Evolutionary conservation across 2,888 invertebrate genomes (phyloP).

Genomic region (Coenonympha glycerion): DNA sequence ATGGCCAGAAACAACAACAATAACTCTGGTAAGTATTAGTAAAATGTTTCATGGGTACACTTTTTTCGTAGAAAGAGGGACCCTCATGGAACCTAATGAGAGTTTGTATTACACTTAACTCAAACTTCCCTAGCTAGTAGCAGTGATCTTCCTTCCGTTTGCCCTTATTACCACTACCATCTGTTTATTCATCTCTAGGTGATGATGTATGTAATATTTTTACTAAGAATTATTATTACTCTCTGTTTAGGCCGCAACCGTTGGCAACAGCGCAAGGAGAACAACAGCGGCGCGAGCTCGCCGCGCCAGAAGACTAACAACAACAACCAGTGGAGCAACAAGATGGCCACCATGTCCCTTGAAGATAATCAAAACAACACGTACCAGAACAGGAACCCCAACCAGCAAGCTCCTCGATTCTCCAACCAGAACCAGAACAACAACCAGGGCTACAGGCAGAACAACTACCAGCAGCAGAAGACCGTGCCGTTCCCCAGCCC

Average conservation of each 20-base stretch:
- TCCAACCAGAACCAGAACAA: conserved; percentile 64
- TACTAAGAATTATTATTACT: too few relatives aligned
- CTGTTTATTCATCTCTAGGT: too few relatives aligned
- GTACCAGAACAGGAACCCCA: conserved; percentile 56
- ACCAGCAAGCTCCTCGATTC: conserved; percentile 70
- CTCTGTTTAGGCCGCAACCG: conserved; percentile 67
- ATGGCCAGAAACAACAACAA: conserved; percentile 78
- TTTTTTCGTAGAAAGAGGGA: too few relatives aligned
- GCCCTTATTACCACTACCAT: too few relatives aligned
- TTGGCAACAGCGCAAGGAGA: conserved; percentile 79
- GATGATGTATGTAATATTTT: too few relatives aligned
- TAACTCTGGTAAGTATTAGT: conserved; percentile 65
- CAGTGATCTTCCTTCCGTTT: too few relatives aligned
- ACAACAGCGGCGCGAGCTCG: conserved; percentile 67
- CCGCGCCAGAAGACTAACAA: conserved; percentile 71
- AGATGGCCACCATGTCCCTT: conserved; percentile 55
- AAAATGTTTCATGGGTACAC: too few relatives aligned
- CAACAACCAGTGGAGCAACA: conserved; percentile 72
- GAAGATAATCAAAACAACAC: conserved; percentile 50
- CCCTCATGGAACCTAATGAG: too few relatives aligned
- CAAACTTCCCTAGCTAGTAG: too few relatives aligned
- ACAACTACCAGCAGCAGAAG: conserved; percentile 67
- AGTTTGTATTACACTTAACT: too few relatives aligned
- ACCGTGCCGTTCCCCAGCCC: conserved; percentile 77
- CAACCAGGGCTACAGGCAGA: conserved; percentile 62